Conservation (phyloP, 2,113 vertebrate genomes). For the Salminus brasiliensis region DNA sequence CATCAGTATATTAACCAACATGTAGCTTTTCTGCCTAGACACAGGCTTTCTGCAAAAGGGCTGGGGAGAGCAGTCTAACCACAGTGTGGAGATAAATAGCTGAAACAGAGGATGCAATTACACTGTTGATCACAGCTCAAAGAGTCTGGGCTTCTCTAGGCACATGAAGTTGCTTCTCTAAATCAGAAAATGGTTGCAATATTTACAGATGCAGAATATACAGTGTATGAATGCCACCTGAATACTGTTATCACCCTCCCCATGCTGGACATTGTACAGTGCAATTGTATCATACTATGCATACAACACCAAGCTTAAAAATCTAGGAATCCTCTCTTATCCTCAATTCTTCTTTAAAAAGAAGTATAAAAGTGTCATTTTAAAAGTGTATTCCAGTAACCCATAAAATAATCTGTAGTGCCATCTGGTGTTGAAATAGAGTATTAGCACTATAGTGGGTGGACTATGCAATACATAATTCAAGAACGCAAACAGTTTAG, state of each 20-base stretch:
- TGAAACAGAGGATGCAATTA: conserved; percentile 1
- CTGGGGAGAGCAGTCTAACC: conserved; percentile 6
- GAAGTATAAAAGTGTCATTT: background rate
- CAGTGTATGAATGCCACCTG: background rate
- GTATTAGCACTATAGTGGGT: conserved; percentile 23
- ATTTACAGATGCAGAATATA: background rate
- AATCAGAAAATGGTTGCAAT: too few relatives aligned
- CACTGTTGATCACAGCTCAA: background rate
- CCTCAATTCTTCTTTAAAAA: background rate
- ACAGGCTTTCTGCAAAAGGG: conserved; percentile 40
- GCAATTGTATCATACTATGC: too few relatives aligned
- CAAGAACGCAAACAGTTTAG: too few relatives aligned
- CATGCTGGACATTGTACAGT: background rate
- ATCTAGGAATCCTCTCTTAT: too few relatives aligned
- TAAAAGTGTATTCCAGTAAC: background rate
- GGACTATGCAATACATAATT: background rate
- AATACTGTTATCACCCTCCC: background rate
- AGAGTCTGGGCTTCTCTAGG: background rate
- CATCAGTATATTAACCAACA: conserved; percentile 52
- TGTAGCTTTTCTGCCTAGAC: conserved; percentile 51
- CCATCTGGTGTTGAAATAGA: conserved; percentile 36
- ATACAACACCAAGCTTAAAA: too few relatives aligned
- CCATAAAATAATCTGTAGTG: conserved; percentile 14
- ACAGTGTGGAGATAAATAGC: conserved; percentile 24
- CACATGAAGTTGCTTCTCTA: background rate